Evolutionary conservation across 2,888 invertebrate genomes (phyloP).

Genomic region (Nephrotoma appendiculata): DNA sequence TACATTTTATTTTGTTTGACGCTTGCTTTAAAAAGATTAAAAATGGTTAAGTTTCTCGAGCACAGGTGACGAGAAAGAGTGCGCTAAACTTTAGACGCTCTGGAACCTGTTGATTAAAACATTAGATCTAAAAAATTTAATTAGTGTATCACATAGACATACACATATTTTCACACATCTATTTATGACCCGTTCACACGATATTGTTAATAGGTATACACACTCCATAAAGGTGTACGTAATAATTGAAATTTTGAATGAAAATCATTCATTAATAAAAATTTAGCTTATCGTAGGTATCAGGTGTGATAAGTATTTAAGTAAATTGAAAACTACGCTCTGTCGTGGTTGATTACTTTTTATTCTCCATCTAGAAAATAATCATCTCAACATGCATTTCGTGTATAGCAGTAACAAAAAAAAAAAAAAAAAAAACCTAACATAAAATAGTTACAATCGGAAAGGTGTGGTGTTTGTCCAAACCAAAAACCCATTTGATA

Average conservation of each 20-base stretch:
- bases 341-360: background rate
- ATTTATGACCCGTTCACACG: no score
- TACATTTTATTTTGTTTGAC: no score
- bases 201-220: no score
- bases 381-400: background rate
- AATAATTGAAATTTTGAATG: background rate
- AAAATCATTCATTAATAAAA: background rate
- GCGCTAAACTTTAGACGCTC: no score
- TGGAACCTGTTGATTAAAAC: no score
- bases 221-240: background rate
- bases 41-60: no score
- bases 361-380: background rate
- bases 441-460: background rate
- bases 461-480: background rate
- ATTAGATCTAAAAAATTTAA: no score
- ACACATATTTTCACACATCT: no score
- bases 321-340: background rate
- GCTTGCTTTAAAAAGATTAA: no score
- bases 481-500: background rate
- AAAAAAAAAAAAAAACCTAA: background rate
- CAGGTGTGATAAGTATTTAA: background rate
- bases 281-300: background rate
- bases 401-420: background rate
- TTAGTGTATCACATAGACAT: no score
- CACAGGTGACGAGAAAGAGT: no score